phyloP scores from a whole-genome alignment of 2,797 vertebrate genomes.

The Microchirus variegatus region DNA sequence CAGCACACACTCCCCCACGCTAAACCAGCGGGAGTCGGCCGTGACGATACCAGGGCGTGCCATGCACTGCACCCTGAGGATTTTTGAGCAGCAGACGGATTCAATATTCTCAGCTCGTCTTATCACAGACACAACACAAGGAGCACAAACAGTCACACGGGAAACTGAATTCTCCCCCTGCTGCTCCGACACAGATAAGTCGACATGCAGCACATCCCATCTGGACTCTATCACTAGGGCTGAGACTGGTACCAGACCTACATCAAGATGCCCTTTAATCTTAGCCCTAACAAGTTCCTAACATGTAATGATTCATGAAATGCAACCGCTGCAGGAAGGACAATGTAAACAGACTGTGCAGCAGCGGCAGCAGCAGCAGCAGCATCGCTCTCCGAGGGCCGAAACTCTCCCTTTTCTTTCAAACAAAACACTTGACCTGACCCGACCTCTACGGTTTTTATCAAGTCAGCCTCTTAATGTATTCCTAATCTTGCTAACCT shows the following conservation, averaged over 20 bases:
- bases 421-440: constrained; percentile 2
- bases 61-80: constrained; percentile 15
- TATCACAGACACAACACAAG: constrained; percentile 49
- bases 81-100: constrained; percentile 27
- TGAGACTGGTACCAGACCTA: constrained; percentile 33
- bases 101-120: constrained; percentile 46
- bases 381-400: not conserved
- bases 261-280: constrained; percentile 46
- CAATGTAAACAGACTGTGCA: constrained; percentile 16
- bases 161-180: constrained; percentile 17
- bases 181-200: constrained; percentile 38
- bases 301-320: constrained; percentile 36
- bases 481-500: constrained; percentile 34
- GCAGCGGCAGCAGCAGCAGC: not conserved
- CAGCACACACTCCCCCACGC: constrained; percentile 29
- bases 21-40: constrained; percentile 32
- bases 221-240: constrained; percentile 54
- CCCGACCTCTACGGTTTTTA: constrained; percentile 2
- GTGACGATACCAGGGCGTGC: constrained; percentile 39
- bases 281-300: constrained; percentile 27
- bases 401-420: not conserved
- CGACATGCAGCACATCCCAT: constrained; percentile 38
- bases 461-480: constrained; percentile 12
- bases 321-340: constrained; percentile 10
- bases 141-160: constrained; percentile 17